Percentiles rank a stretch among this genome's conserved stretches.
Evolutionary conservation across 2,113 vertebrate species (phyloP).

Genomic region (Tetrao urogallus): DNA sequence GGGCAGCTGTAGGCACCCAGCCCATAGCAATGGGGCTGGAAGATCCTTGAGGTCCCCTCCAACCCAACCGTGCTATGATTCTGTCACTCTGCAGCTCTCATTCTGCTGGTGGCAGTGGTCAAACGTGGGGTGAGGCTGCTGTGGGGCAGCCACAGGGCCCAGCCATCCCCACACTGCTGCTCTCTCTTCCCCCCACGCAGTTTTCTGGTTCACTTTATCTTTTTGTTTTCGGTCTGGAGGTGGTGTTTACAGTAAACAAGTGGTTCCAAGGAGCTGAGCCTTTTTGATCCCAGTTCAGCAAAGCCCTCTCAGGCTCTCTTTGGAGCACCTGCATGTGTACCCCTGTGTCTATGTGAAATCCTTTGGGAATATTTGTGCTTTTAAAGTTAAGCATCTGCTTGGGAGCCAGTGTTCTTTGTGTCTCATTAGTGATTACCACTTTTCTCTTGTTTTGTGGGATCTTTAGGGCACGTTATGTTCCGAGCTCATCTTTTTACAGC

Average conservation of each 20-base stretch:
- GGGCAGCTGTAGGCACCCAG: not conserved
- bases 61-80: not conserved
- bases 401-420: not conserved
- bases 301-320: not conserved
- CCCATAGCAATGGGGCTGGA: not conserved
- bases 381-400: not conserved
- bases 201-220: not conserved
- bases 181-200: slow-evolving; percentile 42
- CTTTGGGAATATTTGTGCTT: not conserved
- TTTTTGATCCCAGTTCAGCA: slow-evolving; percentile 39
- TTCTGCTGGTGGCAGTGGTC: no score
- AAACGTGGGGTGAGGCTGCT: not conserved
- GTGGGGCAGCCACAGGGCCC: not conserved
- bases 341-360: not conserved
- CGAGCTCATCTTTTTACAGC: not conserved
- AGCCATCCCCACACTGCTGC: fast-evolving
- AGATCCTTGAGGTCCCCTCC: not conserved
- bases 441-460: not conserved
- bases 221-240: not conserved
- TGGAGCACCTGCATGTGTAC: not conserved
- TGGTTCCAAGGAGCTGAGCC: not conserved
- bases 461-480: not conserved
- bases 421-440: not conserved
- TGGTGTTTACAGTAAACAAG: slow-evolving; percentile 56
- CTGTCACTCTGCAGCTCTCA: not conserved